Percentiles rank a stretch among this genome's conserved stretches.
Conservation (phyloP, 2,888 invertebrate genomes). For the Tuta absoluta region DNA sequence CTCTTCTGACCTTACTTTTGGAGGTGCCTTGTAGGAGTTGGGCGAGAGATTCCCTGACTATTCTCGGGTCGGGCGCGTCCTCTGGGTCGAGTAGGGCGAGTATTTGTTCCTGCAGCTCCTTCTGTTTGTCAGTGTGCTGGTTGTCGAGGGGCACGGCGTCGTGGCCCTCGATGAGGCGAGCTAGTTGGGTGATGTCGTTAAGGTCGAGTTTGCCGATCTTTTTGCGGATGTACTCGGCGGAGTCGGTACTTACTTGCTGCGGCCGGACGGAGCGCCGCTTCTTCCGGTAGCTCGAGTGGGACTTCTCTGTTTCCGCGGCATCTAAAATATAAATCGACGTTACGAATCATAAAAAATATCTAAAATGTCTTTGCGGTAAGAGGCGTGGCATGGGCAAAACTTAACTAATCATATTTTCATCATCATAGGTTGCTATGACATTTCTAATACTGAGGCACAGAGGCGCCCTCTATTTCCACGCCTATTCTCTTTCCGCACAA, state of each 20-base stretch:
- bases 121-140: conserved; percentile 53
- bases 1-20: conserved; percentile 49
- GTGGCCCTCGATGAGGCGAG: conserved; percentile 68
- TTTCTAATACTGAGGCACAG: too few species aligned
- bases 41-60: conserved; percentile 57
- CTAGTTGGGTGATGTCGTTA: conserved; percentile 66
- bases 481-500: too few species aligned
- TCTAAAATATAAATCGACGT: conserved; percentile 46
- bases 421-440: too few species aligned
- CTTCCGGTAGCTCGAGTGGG: conserved; percentile 67
- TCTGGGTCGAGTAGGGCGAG: conserved; percentile 64
- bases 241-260: conserved; percentile 71
- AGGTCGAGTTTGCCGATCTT: conserved; percentile 69
- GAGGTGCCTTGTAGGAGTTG: conserved; percentile 59
- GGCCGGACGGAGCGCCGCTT: conserved; percentile 64
- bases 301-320: conserved; percentile 66
- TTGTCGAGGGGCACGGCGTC: conserved; percentile 48
- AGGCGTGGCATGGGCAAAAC: too few species aligned
- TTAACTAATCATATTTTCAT: too few species aligned
- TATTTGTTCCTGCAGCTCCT: conserved; percentile 66
- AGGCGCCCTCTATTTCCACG: too few species aligned
- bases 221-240: conserved; percentile 65
- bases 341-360: not conserved
- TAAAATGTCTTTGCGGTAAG: too few species aligned
- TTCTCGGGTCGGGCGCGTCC: conserved; percentile 60